Percentiles rank a stretch among this genome's conserved stretches.
phyloP scores from a whole-genome alignment of 1,140 invertebrate genomes.

The Leptinotarsa undecemlineata region DNA sequence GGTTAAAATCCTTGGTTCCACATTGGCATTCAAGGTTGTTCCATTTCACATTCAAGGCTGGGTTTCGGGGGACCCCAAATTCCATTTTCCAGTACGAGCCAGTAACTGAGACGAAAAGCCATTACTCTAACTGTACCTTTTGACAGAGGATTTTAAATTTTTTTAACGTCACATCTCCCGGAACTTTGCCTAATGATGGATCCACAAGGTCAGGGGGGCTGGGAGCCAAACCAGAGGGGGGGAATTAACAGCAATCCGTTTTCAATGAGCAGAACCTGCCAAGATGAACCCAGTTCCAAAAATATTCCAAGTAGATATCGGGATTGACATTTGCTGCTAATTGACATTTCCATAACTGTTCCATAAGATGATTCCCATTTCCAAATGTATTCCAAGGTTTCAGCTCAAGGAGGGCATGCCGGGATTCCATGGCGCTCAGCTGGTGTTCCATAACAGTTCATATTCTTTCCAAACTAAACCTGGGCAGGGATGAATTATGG shows the following conservation, averaged over 20 bases:
- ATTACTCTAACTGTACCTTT: background rate
- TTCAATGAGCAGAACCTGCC: background rate
- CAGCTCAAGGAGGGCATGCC: background rate
- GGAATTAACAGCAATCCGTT: conserved; percentile 1
- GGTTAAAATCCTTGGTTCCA: background rate
- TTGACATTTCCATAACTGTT: background rate
- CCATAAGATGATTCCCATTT: conserved; percentile 5
- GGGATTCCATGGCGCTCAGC: background rate
- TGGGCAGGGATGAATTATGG: too few species aligned
- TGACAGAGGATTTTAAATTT: background rate
- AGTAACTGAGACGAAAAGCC: background rate
- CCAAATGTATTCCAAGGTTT: background rate
- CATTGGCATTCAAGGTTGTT: background rate
- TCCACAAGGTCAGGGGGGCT: background rate
- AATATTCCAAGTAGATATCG: background rate
- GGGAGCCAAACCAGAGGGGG: background rate
- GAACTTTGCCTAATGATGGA: conserved; percentile 1
- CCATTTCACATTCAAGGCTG: background rate
- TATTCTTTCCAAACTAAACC: too few species aligned
- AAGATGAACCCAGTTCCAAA: background rate
- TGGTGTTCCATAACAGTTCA: too few species aligned
- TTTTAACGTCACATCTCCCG: background rate
- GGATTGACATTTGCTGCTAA: background rate
- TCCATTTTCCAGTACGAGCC: conserved; percentile 2
- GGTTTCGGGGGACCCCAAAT: too few species aligned